Conservation (phyloP, 2,113 vertebrate genomes). For the Meles meles region DNA sequence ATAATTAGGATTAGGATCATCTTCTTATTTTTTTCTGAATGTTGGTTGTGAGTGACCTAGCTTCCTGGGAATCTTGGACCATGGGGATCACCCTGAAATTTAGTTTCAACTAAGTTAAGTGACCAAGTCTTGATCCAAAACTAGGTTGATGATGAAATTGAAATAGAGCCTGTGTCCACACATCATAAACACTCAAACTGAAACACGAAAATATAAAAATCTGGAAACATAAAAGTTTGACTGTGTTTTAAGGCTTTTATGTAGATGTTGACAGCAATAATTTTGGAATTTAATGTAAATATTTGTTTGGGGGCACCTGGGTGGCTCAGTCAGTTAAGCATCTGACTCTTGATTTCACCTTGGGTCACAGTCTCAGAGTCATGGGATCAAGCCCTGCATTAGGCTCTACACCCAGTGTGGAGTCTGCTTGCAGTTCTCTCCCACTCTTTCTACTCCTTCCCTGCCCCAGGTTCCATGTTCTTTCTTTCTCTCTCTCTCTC, state of each 20-base stretch:
- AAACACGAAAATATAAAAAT: neutral
- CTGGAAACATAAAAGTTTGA: neutral
- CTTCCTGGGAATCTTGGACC: neutral
- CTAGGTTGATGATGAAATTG: slow-evolving; percentile 9
- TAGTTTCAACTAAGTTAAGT: neutral
- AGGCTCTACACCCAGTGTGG: neutral
- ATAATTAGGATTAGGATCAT: neutral
- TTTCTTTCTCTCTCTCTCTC: too few relatives aligned
- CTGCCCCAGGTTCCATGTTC: too few relatives aligned
- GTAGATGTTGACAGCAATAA: neutral
- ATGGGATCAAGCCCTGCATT: neutral
- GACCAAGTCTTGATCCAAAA: neutral
- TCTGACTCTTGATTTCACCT: neutral
- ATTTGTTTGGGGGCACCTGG: neutral
- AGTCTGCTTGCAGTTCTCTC: neutral
- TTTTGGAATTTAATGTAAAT: slow-evolving; percentile 6
- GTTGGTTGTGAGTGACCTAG: slow-evolving; percentile 27
- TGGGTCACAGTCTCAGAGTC: neutral
- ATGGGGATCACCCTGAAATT: neutral
- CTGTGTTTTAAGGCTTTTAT: neutral
- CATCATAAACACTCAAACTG: neutral
- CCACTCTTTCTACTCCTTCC: neutral
- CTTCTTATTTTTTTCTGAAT: neutral
- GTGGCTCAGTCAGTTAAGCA: neutral
- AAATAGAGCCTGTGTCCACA: slow-evolving; percentile 13